Base-by-base conservation (phyloP, 2,113 vertebrate species). In the Nansenia antarctica region DNA sequence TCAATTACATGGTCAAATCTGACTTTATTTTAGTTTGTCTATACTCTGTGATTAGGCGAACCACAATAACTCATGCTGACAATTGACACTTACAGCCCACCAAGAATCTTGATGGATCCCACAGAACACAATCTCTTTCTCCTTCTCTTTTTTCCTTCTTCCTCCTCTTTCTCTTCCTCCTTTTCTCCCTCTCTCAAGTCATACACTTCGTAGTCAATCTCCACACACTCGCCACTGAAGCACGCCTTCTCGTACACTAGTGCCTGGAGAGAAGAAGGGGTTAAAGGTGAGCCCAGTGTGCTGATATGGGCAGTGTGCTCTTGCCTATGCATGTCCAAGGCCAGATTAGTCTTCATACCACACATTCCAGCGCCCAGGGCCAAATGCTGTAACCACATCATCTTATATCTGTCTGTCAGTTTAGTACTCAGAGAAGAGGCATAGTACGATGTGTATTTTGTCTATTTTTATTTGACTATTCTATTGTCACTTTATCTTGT, bases 21-120 rank as follows among this genome's bases (percentile, higher is more conserved):
- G 35, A 39, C 5, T 54, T 55, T 9, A 45, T 3, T 18, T 11
- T 22, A 20, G 2, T 15, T 22, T 52, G 7, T 8, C 57, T 9
- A 4, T 20, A 35, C 31, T n/a, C 31, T 35, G 30, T 34, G 20
- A n/a, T 14, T 5, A 57, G 18, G 35, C 20, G 14, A 57, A 14
- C 29, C 24, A 39, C 12, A 26, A 22, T n/a, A n/a, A n/a, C n/a
- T n/a, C n/a, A n/a, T n/a, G n/a, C n/a, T n/a, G n/a, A n/a, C n/a
- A n/a, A n/a, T n/a, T n/a, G n/a, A 32, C 59, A 90, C 97, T 98
- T 86, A 99, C 98, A 99, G 63, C 82, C 98, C 96, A 81, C 93
- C 90, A 0, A 95, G 85, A 5, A 99, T 90, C 89, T 95, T 96
- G 39, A 99, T 55, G 6, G 98, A 99, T n/a, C 96, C 95, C 65